Evolutionary conservation across 2,888 invertebrate genomes (phyloP).

Genomic region (Apotomis turbidana): DNA sequence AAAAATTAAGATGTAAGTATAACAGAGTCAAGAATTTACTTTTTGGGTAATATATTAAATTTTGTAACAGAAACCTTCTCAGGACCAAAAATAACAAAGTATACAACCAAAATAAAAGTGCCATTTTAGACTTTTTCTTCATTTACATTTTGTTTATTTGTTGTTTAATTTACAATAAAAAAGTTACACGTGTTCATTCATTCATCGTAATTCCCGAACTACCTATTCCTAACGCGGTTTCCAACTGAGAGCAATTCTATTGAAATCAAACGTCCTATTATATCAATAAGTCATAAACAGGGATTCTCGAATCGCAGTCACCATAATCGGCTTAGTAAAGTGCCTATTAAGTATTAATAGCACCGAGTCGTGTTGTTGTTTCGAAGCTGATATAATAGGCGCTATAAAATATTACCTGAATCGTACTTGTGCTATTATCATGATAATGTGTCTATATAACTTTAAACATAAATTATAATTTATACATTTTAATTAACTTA

Average conservation of each 20-base stretch:
- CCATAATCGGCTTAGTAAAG: conserved; percentile 45
- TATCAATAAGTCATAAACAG: conserved; percentile 40
- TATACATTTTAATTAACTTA: too few relatives aligned
- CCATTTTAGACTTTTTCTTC: too few relatives aligned
- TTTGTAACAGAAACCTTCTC: too few relatives aligned
- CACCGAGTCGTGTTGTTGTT: conserved; percentile 44
- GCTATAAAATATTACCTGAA: conserved; percentile 20
- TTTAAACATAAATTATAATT: too few relatives aligned
- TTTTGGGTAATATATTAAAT: too few relatives aligned
- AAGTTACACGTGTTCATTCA: too few relatives aligned
- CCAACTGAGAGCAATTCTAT: not conserved
- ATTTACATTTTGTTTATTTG: too few relatives aligned
- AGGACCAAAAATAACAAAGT: too few relatives aligned
- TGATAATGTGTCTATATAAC: not conserved
- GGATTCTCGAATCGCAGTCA: conserved; percentile 41
- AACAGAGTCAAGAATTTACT: too few relatives aligned
- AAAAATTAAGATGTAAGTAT: too few relatives aligned
- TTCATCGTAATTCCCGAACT: not conserved
- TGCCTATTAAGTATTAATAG: conserved; percentile 48
- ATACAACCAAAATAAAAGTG: too few relatives aligned
- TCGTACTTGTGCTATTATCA: conserved; percentile 2
- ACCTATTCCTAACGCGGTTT: not conserved
- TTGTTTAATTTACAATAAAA: too few relatives aligned
- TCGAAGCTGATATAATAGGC: conserved; percentile 20
- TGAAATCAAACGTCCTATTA: conserved; percentile 33